phyloP scores from a whole-genome alignment of 2,888 invertebrate species.

The Apotomis turbidana region DNA sequence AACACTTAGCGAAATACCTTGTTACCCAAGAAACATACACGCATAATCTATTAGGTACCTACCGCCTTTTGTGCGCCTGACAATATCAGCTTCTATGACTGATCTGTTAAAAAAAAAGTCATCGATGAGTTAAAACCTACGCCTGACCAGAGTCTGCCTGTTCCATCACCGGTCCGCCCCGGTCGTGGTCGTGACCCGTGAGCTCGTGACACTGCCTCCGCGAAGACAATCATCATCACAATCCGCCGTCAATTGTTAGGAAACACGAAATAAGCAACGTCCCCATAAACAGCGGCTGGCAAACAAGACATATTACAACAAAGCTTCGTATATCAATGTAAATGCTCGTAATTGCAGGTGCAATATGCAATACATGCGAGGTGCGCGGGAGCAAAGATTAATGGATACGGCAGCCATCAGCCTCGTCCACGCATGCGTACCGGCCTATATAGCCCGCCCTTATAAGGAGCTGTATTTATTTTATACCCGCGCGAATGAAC shows the following conservation, averaged over 20 bases:
- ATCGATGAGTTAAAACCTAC: too few species aligned
- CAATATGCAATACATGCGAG: not conserved
- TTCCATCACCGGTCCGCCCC: too few species aligned
- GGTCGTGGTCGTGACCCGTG: too few species aligned
- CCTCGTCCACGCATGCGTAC: not conserved
- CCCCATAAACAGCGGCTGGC: not conserved
- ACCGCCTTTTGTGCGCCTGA: too few species aligned
- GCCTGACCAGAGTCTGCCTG: too few species aligned
- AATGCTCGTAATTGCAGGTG: constrained; percentile 9
- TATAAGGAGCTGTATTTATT: constrained; percentile 13
- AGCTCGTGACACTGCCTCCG: too few species aligned
- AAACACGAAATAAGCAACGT: not conserved
- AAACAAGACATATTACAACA: constrained; percentile 2
- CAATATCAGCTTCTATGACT: too few species aligned
- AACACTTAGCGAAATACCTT: too few species aligned
- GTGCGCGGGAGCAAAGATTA: constrained; percentile 1
- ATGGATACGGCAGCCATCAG: constrained; percentile 1
- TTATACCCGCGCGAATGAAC: constrained; percentile 4
- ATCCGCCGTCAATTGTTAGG: not conserved
- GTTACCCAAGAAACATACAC: too few species aligned
- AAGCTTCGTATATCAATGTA: not conserved
- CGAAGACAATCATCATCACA: not conserved
- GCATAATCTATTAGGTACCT: too few species aligned
- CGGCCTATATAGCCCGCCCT: not conserved
- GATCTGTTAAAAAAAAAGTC: too few species aligned